Evolutionary conservation across 1,140 invertebrate genomes (phyloP), one percentile per base, ranked within the genome.

Genomic region (Chlorops oryzae): DNA sequence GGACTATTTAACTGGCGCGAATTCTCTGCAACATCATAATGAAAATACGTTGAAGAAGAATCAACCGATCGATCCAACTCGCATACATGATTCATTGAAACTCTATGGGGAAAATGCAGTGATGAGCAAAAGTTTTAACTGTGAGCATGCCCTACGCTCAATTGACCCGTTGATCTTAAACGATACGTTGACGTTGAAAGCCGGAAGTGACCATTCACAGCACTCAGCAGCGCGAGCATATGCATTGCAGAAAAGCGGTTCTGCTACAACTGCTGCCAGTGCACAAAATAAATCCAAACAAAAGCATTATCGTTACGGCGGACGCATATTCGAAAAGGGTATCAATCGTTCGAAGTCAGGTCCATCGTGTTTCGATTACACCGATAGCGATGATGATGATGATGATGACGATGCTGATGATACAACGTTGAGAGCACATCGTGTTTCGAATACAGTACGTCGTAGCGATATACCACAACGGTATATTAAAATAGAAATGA

Each of bases 261-360:
- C 67, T 15, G 67, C 68, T 2, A 27, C 32, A 2, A 23, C 24
- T 38, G 41, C 63, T 2, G 42, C 50, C n/a, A 52, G 51, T 13
- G 41, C 53, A 7, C 54, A 53, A 40, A 51, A 46, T 18, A 58
- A 65, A 3, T 57, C 50, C 4, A 21, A 32, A n/a, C 59, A 58
- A 22, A 44, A 61, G 20, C 23, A 37, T 10, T 52, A 59, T 53
- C 59, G 63, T n/a, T 58, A 59, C 12, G 63, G 63, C 3, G 59
- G 62, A 1, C 57, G 65, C 49, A 41, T 69, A 2, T 70, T 68
- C 12, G 76, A 77, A 12, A 71, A 72, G 47, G 71, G 72, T 51
- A 70, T 84, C 13, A 83, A 82, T 64, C 76, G 82, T 27, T 84
- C 82, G 0, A 78, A 82, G 69, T 83, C 81, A 5, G 82, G 82